These are phyloP conservation scores for Rhorus exstirpatorius DNA, from an alignment of 2,888 invertebrate species.

Conservation along the genomic window DNA sequence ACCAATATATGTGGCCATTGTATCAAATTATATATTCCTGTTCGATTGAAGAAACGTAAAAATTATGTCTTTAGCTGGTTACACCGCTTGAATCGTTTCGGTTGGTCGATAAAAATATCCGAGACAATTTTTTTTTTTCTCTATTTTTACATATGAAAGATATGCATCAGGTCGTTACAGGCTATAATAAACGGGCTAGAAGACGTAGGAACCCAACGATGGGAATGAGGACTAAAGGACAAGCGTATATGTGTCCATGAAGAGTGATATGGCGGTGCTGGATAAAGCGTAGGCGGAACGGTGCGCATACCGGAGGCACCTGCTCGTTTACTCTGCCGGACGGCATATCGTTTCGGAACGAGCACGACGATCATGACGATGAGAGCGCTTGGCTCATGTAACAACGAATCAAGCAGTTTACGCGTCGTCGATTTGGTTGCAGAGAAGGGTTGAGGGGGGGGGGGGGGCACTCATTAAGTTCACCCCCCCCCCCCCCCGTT, in stretches of 20 bases:
- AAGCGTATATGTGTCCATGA: conserved; percentile 1
- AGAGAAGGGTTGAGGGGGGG: conserved; percentile 43
- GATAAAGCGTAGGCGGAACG: conserved; percentile 82
- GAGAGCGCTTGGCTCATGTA: conserved; percentile 54
- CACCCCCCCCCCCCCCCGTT: conserved; percentile 34
- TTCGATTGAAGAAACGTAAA: no score
- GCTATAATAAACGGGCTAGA: conserved; percentile 32
- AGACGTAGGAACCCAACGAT: conserved; percentile 16
- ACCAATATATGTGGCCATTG: no score
- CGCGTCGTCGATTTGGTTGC: conserved; percentile 34
- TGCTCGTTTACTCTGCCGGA: conserved; percentile 79
- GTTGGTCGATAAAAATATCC: conserved; percentile 7
- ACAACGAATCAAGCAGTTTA: conserved; percentile 59
- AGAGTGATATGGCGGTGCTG: conserved; percentile 68
- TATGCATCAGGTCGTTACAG: conserved; percentile 20
- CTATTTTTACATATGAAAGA: background rate
- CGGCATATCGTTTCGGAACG: conserved; percentile 45
- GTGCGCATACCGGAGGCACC: conserved; percentile 83
- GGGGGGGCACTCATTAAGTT: conserved; percentile 79
- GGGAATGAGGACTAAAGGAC: conserved; percentile 2
- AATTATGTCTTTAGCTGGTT: no score
- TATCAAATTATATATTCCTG: no score
- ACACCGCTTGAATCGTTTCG: background rate
- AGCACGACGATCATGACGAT: conserved; percentile 26
- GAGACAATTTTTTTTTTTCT: background rate